These are phyloP conservation scores for Petrophora chlorosata DNA, from an alignment of 2,888 invertebrate genomes.

Conservation along the genomic window DNA sequence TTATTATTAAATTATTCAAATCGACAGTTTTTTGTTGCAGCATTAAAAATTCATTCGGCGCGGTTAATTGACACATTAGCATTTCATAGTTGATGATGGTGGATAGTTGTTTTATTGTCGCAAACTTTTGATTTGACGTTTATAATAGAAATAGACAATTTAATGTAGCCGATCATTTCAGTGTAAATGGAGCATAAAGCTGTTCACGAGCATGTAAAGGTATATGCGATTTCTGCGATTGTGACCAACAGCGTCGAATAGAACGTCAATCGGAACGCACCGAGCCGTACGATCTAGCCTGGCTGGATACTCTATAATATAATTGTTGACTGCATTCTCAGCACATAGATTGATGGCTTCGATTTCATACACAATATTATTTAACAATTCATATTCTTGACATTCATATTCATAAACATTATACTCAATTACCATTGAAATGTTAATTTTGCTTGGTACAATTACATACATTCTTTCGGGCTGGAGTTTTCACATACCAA, in stretches of 20 bases:
- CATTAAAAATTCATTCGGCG: conserved; percentile 46
- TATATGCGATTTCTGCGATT: conserved; percentile 70
- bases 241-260: conserved; percentile 55
- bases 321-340: conserved; percentile 61
- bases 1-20: conserved; percentile 67
- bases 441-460: background rate
- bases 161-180: conserved; percentile 74
- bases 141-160: conserved; percentile 64
- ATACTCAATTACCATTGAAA: conserved; percentile 12
- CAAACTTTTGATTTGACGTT: conserved; percentile 48
- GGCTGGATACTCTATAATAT: conserved; percentile 50
- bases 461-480: background rate
- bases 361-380: conserved; percentile 40
- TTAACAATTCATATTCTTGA: conserved; percentile 27
- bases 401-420: conserved; percentile 23
- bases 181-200: conserved; percentile 75
- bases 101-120: conserved; percentile 36
- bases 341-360: conserved; percentile 49
- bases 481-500: background rate
- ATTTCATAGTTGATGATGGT: conserved; percentile 54
- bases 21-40: conserved; percentile 49
- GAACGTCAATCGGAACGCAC: conserved; percentile 54
- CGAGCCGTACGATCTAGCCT: conserved; percentile 64
- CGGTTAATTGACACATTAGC: conserved; percentile 52
- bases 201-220: conserved; percentile 61